phyloP scores from a whole-genome alignment of 2,888 invertebrate genomes.

The Limenitis camilla region DNA sequence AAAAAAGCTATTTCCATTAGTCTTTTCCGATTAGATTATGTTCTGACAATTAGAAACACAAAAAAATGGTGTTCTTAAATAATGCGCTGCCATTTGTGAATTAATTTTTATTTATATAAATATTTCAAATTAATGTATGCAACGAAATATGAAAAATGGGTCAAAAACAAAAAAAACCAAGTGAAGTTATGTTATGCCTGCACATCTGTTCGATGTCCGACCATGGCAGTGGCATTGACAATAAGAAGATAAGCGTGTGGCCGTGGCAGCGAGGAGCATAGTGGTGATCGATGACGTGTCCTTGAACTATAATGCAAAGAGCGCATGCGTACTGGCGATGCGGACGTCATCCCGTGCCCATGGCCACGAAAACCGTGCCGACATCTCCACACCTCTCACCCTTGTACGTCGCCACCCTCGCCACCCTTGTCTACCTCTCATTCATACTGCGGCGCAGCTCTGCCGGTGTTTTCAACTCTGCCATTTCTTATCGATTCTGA shows the following conservation, averaged over 20 bases:
- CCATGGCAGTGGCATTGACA: conserved; percentile 46
- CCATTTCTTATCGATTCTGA: conserved; percentile 58
- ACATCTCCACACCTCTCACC: conserved; percentile 31
- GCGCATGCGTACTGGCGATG: conserved; percentile 54
- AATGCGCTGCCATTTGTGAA: no score
- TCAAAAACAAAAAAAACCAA: no score
- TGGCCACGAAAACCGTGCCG: conserved; percentile 58
- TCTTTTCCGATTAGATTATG: no score
- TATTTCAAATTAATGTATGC: no score
- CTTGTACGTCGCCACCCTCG: neutral
- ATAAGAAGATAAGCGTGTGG: conserved; percentile 49
- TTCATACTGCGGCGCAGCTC: conserved; percentile 44
- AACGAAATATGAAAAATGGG: no score
- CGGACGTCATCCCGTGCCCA: conserved; percentile 64
- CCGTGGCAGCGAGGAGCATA: conserved; percentile 48
- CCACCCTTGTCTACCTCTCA: conserved; percentile 25
- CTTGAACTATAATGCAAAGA: conserved; percentile 54
- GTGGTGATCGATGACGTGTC: conserved; percentile 61
- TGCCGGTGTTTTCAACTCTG: conserved; percentile 50
- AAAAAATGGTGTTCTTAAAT: no score
- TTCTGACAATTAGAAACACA: no score
- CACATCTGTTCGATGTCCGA: conserved; percentile 24
- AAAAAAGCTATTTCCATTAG: no score
- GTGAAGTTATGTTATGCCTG: conserved; percentile 11
- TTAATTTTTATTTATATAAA: no score